Evolutionary conservation across 2,797 vertebrate species (phyloP).

Genomic region (Nothura maculosa): DNA sequence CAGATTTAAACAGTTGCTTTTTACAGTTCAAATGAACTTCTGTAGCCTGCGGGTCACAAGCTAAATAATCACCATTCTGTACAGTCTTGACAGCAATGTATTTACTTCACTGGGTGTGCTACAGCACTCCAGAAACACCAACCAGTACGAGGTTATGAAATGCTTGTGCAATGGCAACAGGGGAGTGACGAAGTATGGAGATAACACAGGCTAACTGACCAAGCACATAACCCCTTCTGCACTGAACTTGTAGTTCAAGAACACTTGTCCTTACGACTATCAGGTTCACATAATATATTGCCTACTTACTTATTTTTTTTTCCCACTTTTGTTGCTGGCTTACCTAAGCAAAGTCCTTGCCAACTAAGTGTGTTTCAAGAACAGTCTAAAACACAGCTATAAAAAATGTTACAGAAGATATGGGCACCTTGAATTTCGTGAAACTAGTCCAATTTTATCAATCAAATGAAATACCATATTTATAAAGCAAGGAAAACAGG

Average conservation of each 20-base stretch:
- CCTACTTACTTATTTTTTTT: not conserved
- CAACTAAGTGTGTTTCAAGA: not conserved
- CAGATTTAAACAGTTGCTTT: not conserved
- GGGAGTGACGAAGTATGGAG: not conserved
- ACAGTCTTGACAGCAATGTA: not conserved
- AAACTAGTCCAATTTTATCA: not conserved
- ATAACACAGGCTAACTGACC: not conserved
- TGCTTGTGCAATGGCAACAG: not conserved
- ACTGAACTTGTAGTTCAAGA: not conserved
- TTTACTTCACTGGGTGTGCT: not conserved
- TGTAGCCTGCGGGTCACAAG: not conserved
- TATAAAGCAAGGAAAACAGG: not conserved
- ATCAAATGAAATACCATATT: rapidly evolving
- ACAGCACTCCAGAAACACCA: not conserved
- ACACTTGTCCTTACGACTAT: not conserved
- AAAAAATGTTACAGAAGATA: not conserved
- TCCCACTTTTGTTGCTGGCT: not conserved
- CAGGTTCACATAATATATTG: not conserved
- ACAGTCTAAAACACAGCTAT: not conserved
- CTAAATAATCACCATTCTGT: not conserved
- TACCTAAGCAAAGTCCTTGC: not conserved
- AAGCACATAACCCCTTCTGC: not conserved
- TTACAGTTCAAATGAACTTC: not conserved
- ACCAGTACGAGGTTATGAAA: not conserved
- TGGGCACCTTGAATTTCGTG: not conserved